A percentile compares a stretch with the other conserved stretches of the same genome.
Conservation (phyloP, 2,888 invertebrate species). For the Acrobeloides nanus region DNA sequence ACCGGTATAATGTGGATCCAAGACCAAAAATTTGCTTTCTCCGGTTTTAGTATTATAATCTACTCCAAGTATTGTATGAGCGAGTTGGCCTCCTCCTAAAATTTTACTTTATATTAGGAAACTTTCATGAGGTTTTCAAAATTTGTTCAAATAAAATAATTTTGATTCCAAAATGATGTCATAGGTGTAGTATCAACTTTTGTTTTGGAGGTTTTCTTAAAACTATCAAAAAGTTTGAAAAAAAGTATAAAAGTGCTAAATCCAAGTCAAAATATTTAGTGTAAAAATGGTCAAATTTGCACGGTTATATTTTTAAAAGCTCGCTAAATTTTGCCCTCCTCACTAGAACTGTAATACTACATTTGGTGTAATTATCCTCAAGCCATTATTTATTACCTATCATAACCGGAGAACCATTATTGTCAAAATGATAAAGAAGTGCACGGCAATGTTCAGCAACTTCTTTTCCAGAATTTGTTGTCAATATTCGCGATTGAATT, state of each 20-base stretch:
- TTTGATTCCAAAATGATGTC: too few relatives aligned
- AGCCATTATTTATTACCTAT: conserved; percentile 64
- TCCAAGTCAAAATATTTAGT: conserved; percentile 1
- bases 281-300: neutral
- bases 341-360: conserved; percentile 3
- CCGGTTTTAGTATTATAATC: conserved; percentile 73
- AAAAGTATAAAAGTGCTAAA: neutral
- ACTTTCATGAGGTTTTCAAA: too few relatives aligned
- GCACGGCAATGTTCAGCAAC: conserved; percentile 68
- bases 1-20: conserved; percentile 94
- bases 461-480: conserved; percentile 77
- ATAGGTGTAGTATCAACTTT: too few relatives aligned
- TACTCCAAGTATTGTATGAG: conserved; percentile 93
- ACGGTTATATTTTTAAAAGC: neutral
- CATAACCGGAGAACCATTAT: conserved; percentile 92
- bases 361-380: neutral
- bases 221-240: too few relatives aligned
- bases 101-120: too few relatives aligned
- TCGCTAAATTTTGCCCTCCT: neutral
- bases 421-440: conserved; percentile 79
- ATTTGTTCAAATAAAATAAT: too few relatives aligned
- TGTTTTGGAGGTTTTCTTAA: too few relatives aligned
- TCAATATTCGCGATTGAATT: conserved; percentile 66
- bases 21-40: conserved; percentile 79
- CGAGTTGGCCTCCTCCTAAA: conserved; percentile 85